Evolutionary conservation across 2,888 invertebrate species (phyloP), one percentile per base, ranked within the genome.

Genomic region (Netelia virgata): DNA sequence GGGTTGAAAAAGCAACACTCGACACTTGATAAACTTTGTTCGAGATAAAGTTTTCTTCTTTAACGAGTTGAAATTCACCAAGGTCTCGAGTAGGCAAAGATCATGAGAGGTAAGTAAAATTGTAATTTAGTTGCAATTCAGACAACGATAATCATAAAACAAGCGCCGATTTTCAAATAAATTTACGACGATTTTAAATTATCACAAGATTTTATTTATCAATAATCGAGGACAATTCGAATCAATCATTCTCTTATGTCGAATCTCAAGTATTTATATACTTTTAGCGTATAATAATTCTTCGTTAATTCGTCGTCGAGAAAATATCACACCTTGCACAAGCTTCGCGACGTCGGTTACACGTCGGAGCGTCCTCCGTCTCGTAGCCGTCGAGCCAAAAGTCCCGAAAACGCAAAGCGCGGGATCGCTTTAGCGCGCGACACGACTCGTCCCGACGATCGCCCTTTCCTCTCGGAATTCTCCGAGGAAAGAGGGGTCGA

Each of bases 391-490:
- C 61, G 0, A 5, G 53, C 28, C 11, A 14, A 20, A 23, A 18
- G n/a, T 14, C n/a, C 18, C 18, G 59, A 36, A 23, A 64, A 64
- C 59, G 16, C 36, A 50, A 74, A 73, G 69, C 69, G 77, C 74
- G 64, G 50, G 73, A 74, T 73, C 28, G 50, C 36, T 76, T 59
- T 43, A 41, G 55, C 57, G 61, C 28, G 73, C 43, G 43, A 28
- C 23, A 41, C 36, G 68, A 28, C 53, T 72, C 28, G 53, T 47
- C 53, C 73, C 61, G 85, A 82, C 85, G 83, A 84, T 86, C 18
- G 86, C 84, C 82, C 86, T 83, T 82, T 76, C 55, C 59, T 61
- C 72, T 73, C 53, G 36, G 76, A 36, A 70, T 70, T 74, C 59
- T 78, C 50, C 20, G 23, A 36, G 68, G 47, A 18, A 36, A 50